phyloP scores from a whole-genome alignment of 1,140 invertebrate species.

The Aethina tumida region DNA sequence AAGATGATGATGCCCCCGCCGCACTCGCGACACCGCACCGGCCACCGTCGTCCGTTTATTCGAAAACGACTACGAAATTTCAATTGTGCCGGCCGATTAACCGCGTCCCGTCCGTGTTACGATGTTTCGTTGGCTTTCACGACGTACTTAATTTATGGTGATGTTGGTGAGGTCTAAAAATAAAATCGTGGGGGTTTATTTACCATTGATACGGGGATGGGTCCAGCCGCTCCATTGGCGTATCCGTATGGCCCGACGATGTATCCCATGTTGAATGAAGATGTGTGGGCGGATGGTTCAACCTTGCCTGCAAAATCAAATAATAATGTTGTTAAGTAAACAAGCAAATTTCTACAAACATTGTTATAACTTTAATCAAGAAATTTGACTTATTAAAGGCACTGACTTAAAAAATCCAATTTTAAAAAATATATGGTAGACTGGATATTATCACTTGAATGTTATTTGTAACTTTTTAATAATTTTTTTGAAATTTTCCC shows the following conservation, averaged over 20 bases:
- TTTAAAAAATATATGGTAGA: too few relatives aligned
- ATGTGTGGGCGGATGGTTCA: constrained; percentile 70
- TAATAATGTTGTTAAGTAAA: not conserved
- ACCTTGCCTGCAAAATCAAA: constrained; percentile 63
- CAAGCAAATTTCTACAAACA: not conserved
- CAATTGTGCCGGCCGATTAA: not conserved
- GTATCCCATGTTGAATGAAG: constrained; percentile 84
- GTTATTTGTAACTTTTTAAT: too few relatives aligned
- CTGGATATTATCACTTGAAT: too few relatives aligned
- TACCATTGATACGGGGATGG: constrained; percentile 80
- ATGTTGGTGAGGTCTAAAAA: too few relatives aligned
- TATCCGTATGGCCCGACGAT: constrained; percentile 79
- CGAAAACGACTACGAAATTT: constrained; percentile 1
- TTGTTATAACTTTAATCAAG: too few relatives aligned
- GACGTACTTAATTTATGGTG: not conserved
- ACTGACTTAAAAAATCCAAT: too few relatives aligned
- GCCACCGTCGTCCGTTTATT: not conserved
- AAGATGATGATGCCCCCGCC: too few relatives aligned
- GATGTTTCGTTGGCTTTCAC: not conserved
- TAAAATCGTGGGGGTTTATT: constrained; percentile 37
- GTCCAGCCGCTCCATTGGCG: constrained; percentile 72
- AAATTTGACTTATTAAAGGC: too few relatives aligned
- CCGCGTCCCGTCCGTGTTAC: not conserved
- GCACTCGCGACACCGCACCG: too few relatives aligned
- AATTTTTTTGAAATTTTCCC: too few relatives aligned